Percentiles rank a stretch among this genome's conserved stretches.
phyloP scores from a whole-genome alignment of 35 echinoderm and acorn worm genomes.

The Lytechinus variegatus region DNA sequence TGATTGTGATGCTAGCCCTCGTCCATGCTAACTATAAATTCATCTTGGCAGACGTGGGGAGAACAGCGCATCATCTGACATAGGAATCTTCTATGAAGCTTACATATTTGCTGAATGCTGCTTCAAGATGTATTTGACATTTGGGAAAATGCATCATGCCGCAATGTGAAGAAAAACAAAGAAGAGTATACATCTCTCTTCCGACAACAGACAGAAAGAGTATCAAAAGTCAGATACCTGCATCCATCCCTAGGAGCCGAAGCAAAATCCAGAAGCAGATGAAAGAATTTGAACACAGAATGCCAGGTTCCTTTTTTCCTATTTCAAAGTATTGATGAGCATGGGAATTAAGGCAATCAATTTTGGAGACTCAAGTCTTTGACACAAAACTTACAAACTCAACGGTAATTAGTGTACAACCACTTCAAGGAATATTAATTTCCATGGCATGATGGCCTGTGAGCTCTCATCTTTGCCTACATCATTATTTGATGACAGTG shows the following conservation, averaged over 20 bases:
- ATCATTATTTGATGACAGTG: constrained; percentile 58
- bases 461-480: constrained; percentile 63
- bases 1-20: too few species aligned
- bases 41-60: too few species aligned
- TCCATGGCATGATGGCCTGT: constrained; percentile 56
- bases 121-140: background rate
- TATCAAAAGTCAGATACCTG: constrained; percentile 40
- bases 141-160: constrained; percentile 5
- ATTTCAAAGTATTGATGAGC: constrained; percentile 62
- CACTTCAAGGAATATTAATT: constrained; percentile 32
- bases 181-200: constrained; percentile 34
- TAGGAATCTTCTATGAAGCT: too few species aligned
- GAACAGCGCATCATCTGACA: too few species aligned
- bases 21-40: too few species aligned
- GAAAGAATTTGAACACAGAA: too few species aligned
- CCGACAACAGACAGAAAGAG: constrained; percentile 50
- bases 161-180: constrained; percentile 26
- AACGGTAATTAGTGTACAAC: constrained; percentile 46
- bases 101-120: too few species aligned
- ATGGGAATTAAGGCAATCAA: constrained; percentile 55
- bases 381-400: constrained; percentile 56
- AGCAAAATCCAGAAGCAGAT: too few species aligned
- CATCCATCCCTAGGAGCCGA: too few species aligned
- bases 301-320: constrained; percentile 46
- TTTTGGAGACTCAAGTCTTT: constrained; percentile 60